Conservation (phyloP, 2,113 vertebrate genomes). For the Engystomops pustulosus region DNA sequence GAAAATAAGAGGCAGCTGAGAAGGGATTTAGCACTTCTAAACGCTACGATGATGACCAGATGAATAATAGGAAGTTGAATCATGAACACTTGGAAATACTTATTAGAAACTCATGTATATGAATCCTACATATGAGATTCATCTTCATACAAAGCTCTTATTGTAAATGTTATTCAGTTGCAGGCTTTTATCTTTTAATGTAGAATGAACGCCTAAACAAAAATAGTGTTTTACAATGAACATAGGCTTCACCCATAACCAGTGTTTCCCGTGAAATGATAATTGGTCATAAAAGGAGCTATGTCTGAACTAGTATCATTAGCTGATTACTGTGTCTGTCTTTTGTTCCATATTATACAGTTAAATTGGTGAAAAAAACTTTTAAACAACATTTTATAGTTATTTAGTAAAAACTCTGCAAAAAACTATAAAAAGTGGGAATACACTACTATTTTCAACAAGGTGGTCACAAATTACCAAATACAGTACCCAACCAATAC, state of each 20-base stretch:
- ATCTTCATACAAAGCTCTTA: constrained; percentile 6
- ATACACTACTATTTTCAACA: no score
- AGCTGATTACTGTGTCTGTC: no score
- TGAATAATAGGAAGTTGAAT: constrained; percentile 43
- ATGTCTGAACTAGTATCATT: background rate
- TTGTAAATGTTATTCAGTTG: background rate
- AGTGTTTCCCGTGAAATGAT: background rate
- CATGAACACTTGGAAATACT: constrained; percentile 26
- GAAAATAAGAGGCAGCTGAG: constrained; percentile 44
- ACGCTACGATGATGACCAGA: constrained; percentile 13
- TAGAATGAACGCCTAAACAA: background rate
- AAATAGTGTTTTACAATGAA: background rate
- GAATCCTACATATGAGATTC: constrained; percentile 15
- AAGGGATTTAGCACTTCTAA: constrained; percentile 31
- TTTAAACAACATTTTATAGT: no score
- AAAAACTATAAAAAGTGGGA: no score
- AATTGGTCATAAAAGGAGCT: background rate
- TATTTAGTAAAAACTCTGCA: no score
- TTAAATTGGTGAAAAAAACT: no score
- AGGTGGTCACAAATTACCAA: no score
- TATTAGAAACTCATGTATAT: constrained; percentile 29
- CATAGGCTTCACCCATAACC: background rate
- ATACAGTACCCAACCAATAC: no score
- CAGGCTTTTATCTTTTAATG: background rate
- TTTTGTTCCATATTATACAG: no score